A percentile compares a stretch with the other conserved stretches of the same genome.
These are phyloP conservation scores for Melipona beecheii DNA, from an alignment of 2,888 invertebrate species.

Conservation along the genomic window DNA sequence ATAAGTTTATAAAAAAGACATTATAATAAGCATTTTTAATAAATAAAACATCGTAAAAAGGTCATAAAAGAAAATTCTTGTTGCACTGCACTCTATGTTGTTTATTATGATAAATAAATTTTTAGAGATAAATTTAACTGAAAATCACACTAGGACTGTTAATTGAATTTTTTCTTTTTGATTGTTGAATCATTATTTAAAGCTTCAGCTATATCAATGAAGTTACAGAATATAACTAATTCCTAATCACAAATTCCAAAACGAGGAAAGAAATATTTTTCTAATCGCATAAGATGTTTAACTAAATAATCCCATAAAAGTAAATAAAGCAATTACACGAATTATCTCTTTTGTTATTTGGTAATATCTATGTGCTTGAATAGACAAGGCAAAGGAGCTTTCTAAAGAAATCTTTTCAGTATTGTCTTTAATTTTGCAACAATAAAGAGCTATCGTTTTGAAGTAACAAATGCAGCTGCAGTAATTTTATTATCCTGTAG, in stretches of 20 bases:
- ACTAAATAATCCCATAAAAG: background rate
- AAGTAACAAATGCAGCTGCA: background rate
- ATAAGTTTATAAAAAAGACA: constrained; percentile 1
- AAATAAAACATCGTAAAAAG: background rate
- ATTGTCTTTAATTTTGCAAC: background rate
- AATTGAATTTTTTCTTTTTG: constrained; percentile 20
- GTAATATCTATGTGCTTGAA: background rate
- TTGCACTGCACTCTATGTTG: constrained; percentile 20
- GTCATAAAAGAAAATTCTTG: background rate
- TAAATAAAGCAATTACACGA: background rate
- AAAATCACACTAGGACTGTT: constrained; percentile 32
- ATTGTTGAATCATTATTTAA: constrained; percentile 48
- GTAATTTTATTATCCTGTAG: background rate
- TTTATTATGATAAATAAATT: constrained; percentile 24
- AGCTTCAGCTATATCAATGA: constrained; percentile 45
- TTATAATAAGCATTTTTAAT: background rate
- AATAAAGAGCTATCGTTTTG: background rate
- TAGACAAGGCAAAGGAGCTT: background rate
- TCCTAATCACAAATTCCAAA: constrained; percentile 36
- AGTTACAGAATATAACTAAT: constrained; percentile 45
- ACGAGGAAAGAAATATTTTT: background rate
- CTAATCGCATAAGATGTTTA: background rate
- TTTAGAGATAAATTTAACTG: constrained; percentile 14
- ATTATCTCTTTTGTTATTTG: background rate
- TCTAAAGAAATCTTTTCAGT: background rate